Percentiles rank a stretch among this genome's conserved stretches.
phyloP scores from a whole-genome alignment of 2,113 vertebrate genomes.

The Alexandromys fortis region DNA sequence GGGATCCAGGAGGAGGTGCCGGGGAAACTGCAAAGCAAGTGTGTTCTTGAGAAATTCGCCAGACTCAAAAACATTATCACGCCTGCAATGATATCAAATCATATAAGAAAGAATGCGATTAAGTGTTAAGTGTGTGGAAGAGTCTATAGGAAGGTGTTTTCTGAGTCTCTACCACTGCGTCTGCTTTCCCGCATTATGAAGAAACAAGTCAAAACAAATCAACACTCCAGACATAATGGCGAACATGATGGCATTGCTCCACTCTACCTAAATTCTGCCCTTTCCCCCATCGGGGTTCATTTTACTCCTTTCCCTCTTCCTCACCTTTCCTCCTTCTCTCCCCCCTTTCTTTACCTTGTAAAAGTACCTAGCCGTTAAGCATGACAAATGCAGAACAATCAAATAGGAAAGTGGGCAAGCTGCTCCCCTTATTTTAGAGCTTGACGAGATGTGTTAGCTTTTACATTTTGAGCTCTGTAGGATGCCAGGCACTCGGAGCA shows the following conservation, averaged over 20 bases:
- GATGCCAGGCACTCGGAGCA: conserved; percentile 69
- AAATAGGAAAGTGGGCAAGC: conserved; percentile 64
- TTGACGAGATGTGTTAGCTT: conserved; percentile 61
- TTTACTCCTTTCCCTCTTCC: neutral
- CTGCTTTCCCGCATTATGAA: neutral
- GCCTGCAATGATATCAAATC: conserved; percentile 9
- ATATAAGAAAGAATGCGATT: conserved; percentile 14
- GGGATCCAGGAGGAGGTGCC: conserved; percentile 22
- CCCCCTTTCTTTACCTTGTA: neutral
- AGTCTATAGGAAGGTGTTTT: neutral
- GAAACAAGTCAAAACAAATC: conserved; percentile 18
- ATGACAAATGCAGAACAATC: conserved; percentile 56
- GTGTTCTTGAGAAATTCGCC: conserved; percentile 10
- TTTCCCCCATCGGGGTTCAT: neutral
- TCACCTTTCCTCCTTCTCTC: neutral
- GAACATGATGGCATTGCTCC: neutral
- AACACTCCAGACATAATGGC: neutral
- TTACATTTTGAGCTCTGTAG: conserved; percentile 73
- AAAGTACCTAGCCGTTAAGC: conserved; percentile 33
- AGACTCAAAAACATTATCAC: conserved; percentile 35
- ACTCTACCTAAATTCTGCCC: neutral
- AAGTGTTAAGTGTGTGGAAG: neutral
- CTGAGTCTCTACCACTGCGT: neutral
- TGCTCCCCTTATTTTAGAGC: conserved; percentile 69
- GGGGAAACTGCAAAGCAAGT: neutral